Base-by-base conservation (phyloP, 2,797 vertebrate species). In the Choloepus didactylus region DNA sequence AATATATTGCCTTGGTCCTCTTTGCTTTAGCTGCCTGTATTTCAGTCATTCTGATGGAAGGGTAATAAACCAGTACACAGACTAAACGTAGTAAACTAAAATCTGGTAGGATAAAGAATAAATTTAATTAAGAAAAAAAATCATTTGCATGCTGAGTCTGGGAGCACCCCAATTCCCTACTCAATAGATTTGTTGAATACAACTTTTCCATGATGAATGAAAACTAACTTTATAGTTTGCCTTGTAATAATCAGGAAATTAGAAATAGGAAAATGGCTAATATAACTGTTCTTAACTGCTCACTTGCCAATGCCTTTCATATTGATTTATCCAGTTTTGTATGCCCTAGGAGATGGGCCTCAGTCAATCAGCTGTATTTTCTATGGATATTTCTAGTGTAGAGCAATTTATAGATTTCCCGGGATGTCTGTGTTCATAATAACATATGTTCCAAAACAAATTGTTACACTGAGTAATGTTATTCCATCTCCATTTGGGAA, bases 61-160 rank as follows among this genome's bases (percentile, higher is more conserved):
- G 51, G 14, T 60, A 54, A 6, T 84, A 87, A 87, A 69, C 35
- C 16, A 89, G n/a, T 79, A 6, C 19, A n/a, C n/a, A 23, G 49
- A 70, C 12, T 27, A 66, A 29, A 51, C 31, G 56, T 1, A 70
- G 21, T 27, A 21, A 88, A 49, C 51, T 54, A 23, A 77, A 23
- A 41, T 51, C 46, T 67, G 54, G 73, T 51, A 84, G 3, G 15
- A 46, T 54, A 81, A 83, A 91, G n/a, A 87, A 72, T 75, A 64
- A 91, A 75, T 27, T 35, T 79, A 84, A 93, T 77, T n/a, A 73
- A 60, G 46, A 87, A 2, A 81, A 8, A 19, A 91, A 83, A 77
- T 19, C 10, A 64, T 21, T 89, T 70, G 60, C 38, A 49, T 56
- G 0, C 27, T 86, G 27, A 70, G 0, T 9, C 31, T 70, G 38